A percentile compares a stretch with the other conserved stretches of the same genome.
Evolutionary conservation across 1,140 invertebrate genomes (phyloP).

Genomic region (Philotrypesis tridentata): DNA sequence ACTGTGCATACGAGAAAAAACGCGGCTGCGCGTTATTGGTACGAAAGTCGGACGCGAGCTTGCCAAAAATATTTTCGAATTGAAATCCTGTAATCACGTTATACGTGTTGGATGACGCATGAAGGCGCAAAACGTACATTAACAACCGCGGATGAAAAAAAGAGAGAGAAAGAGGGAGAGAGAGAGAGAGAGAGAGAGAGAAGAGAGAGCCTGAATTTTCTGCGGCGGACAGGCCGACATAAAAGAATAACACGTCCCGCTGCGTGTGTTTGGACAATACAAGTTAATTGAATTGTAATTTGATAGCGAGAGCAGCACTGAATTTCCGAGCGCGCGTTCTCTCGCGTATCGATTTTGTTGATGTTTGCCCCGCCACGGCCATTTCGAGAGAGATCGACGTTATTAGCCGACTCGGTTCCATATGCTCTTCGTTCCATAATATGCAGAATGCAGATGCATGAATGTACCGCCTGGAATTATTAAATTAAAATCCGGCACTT

Average conservation of each 20-base stretch:
- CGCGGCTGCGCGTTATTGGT: background rate
- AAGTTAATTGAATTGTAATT: constrained; percentile 47
- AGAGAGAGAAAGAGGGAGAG: background rate
- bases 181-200: background rate
- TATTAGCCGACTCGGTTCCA: constrained; percentile 18
- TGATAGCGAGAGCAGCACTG: constrained; percentile 8
- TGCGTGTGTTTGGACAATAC: constrained; percentile 3
- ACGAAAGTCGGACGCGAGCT: background rate
- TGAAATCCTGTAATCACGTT: constrained; percentile 16
- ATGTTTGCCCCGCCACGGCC: background rate
- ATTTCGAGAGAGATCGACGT: constrained; percentile 5
- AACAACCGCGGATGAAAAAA: background rate
- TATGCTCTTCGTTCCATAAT: background rate
- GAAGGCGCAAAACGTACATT: constrained; percentile 7
- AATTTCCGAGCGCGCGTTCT: background rate
- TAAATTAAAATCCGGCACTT: constrained; percentile 48
- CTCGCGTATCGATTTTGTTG: constrained; percentile 39
- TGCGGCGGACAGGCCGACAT: background rate
- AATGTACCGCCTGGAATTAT: constrained; percentile 29
- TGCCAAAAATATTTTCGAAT: background rate
- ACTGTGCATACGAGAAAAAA: background rate
- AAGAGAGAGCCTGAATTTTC: background rate
- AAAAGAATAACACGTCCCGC: background rate
- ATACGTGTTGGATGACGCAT: background rate
- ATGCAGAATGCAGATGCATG: no score